phyloP scores from a whole-genome alignment of 2,888 invertebrate species.

The Macroteleia sp. region DNA sequence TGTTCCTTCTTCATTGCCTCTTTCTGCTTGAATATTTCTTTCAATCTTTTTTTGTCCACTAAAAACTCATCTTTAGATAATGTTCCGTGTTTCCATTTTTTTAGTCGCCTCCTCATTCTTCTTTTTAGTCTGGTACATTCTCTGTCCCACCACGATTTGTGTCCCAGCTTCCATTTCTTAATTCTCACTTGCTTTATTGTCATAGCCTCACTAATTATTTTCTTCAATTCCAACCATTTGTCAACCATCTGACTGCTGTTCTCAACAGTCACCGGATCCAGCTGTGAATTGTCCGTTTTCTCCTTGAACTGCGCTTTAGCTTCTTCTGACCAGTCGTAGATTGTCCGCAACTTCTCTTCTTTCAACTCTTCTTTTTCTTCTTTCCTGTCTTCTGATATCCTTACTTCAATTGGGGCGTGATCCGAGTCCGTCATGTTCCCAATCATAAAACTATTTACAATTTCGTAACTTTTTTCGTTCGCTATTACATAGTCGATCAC shows the following conservation, averaged over 20 bases:
- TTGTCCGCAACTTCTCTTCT: not conserved
- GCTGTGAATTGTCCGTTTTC: not conserved
- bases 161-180: not conserved
- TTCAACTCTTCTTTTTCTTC: not conserved
- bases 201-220: not conserved
- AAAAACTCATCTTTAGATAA: not conserved
- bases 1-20: not conserved
- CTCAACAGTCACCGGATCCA: not conserved
- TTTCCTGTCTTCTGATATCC: not conserved
- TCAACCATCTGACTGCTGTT: not conserved
- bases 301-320: not conserved
- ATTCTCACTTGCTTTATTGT: not conserved
- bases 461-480: not conserved
- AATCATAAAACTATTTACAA: not conserved
- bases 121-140: not conserved
- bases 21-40: not conserved
- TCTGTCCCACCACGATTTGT: conserved; percentile 2
- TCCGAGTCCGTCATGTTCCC: conserved; percentile 39
- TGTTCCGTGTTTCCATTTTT: not conserved
- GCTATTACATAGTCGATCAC: not conserved
- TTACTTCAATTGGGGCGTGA: conserved; percentile 28
- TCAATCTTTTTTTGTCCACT: not conserved
- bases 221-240: not conserved
- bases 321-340: conserved; percentile 3
- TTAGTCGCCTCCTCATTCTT: not conserved